These are phyloP conservation scores for Peromyscus nudipes DNA, from an alignment of 2,797 vertebrate genomes.

Conservation along the genomic window DNA sequence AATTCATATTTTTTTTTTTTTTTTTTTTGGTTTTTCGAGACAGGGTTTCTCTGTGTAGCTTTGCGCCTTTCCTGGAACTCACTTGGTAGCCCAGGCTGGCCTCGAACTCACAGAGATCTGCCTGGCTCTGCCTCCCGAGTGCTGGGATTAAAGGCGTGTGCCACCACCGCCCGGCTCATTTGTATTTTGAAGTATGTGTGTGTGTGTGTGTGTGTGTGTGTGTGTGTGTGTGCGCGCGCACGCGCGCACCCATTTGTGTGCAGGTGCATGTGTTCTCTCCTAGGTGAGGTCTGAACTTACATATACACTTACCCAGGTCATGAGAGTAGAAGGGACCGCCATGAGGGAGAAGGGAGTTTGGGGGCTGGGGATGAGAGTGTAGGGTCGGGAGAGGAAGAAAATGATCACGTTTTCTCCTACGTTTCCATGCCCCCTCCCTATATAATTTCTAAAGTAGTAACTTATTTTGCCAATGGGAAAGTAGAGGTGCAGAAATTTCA, in stretches of 20 bases:
- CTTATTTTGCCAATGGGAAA: conserved; percentile 23
- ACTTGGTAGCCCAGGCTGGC: no score
- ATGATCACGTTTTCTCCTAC: not conserved
- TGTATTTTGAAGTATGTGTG: not conserved
- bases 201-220: not conserved
- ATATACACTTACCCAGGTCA: not conserved
- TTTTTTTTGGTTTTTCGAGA: no score
- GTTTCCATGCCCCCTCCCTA: not conserved
- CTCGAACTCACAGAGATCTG: no score
- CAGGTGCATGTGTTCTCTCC: not conserved
- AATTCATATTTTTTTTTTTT: no score
- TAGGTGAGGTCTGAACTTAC: not conserved
- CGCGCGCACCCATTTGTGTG: not conserved
- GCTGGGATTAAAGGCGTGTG: no score
- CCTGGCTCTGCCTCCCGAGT: no score
- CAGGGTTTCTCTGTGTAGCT: no score
- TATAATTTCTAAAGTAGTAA: not conserved
- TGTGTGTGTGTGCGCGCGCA: not conserved
- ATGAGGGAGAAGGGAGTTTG: not conserved
- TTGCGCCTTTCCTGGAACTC: no score
- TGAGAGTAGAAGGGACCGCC: not conserved
- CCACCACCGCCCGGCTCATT: no score
- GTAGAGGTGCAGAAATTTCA: not conserved
- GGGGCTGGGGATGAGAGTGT: not conserved
- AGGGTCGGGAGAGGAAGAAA: not conserved